Conservation (phyloP, 2,888 invertebrate species). For the Panopea generosa region DNA sequence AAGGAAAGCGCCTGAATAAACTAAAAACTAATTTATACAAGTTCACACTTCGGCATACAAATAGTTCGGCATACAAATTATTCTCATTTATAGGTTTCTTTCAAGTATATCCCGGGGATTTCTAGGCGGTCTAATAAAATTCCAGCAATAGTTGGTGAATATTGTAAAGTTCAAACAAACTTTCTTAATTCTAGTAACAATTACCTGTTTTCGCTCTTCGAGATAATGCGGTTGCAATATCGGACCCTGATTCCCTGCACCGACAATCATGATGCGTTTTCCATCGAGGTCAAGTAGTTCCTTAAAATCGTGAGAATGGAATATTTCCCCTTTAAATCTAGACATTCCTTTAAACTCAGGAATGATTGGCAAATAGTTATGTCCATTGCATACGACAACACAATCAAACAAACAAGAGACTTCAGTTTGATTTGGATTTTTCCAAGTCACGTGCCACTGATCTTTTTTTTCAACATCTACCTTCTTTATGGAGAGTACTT, state of each 20-base stretch:
- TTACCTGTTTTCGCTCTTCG: not conserved
- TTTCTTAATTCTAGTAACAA: too few species aligned
- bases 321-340: not conserved
- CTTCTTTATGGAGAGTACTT: not conserved
- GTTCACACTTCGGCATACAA: too few species aligned
- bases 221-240: not conserved
- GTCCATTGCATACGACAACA: not conserved
- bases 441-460: not conserved
- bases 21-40: too few species aligned
- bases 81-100: too few species aligned
- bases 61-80: too few species aligned
- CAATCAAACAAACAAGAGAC: not conserved
- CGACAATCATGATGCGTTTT: not conserved
- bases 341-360: not conserved
- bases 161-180: too few species aligned
- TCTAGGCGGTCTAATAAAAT: too few species aligned
- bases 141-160: too few species aligned
- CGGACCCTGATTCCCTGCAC: not conserved
- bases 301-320: conserved; percentile 5
- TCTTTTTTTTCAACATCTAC: not conserved
- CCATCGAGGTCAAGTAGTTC: not conserved
- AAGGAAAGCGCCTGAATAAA: too few species aligned
- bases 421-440: not conserved
- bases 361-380: not conserved
- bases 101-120: too few species aligned